Evolutionary conservation across 1,140 invertebrate species (phyloP), one percentile per base, ranked within the genome.

Genomic region (Monochamus saltuarius): DNA sequence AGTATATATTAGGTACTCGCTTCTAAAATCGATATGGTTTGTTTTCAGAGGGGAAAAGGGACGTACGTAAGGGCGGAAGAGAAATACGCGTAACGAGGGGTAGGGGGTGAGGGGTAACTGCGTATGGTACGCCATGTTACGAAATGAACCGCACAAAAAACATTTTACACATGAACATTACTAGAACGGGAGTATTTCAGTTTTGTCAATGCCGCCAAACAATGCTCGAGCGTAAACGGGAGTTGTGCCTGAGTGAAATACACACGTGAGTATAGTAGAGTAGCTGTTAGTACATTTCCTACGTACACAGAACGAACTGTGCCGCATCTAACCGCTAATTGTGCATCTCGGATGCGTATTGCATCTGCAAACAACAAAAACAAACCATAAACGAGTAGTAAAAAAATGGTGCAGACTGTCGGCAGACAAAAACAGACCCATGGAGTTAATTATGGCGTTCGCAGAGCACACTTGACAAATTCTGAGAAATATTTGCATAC

Each of bases 21-120:
- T 68, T 58, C 67, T 63, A 73, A 74, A 74, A 74, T 74, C 73
- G 73, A 74, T 74, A 72, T 70, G 67, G 73, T 72, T 72, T 70
- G 68, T 73, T 74, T 74, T 65, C 69, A 67, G 68, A 59, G 64
- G 60, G 51, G 64, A 46, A 47, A 56, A 61, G 61, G 59, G 61
- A 58, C 61, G 70, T 60, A 46, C 64, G 61, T 71, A 71, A 72
- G 65, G 70, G 70, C 66, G 70, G 68, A 73, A 69, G 65, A 70
- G 68, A 67, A 69, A 68, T 70, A 67, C 67, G 62, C 67, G 65
- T 58, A 45, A 58, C 45, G 46, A 39, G 47, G 40, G 34, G 57
- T 54, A 40, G 59, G 62, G 53, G 50, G 61, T 62, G 51, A 55
- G 56, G 66, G 64, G 68, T 46, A 36, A 68, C 54, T 69, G 71